These are phyloP conservation scores for Rhingia rostrata DNA, from an alignment of 2,888 invertebrate species.

Conservation along the genomic window DNA sequence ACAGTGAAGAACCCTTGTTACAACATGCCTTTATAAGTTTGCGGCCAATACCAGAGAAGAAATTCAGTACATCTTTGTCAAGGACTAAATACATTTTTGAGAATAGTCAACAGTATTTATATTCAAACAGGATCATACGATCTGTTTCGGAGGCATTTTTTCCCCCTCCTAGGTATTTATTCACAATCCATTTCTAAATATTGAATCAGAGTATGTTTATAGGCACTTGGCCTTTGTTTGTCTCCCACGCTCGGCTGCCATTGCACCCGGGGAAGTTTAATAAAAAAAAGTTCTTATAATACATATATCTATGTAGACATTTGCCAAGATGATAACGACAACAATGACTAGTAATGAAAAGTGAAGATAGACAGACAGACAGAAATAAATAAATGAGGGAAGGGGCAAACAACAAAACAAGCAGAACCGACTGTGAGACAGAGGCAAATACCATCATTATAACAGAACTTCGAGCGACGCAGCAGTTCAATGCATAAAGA, in stretches of 20 bases:
- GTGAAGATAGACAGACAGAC: conserved; percentile 35
- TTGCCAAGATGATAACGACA: conserved; percentile 22
- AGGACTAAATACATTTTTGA: no score
- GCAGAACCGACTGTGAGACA: conserved; percentile 24
- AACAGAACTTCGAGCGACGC: conserved; percentile 22
- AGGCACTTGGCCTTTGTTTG: background rate
- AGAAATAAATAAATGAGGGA: conserved; percentile 10
- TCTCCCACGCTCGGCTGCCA: background rate
- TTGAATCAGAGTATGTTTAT: background rate
- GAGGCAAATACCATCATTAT: conserved; percentile 40
- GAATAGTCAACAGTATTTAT: no score
- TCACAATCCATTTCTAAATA: background rate
- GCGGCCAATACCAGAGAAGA: no score
- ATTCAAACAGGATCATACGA: no score
- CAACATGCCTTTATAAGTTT: no score
- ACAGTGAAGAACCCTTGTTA: no score
- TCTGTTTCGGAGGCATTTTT: no score
- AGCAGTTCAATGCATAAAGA: conserved; percentile 23
- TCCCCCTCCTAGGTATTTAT: background rate
- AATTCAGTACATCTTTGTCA: no score
- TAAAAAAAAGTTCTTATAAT: background rate
- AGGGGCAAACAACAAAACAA: conserved; percentile 21
- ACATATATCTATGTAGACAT: conserved; percentile 2
- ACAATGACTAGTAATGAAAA: conserved; percentile 34
- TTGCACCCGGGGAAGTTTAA: conserved; percentile 2